A percentile compares a stretch with the other conserved stretches of the same genome.
These are phyloP conservation scores for Pocillopora grandis DNA, from an alignment of 92 coral and sea anemone species.

Conservation along the genomic window DNA sequence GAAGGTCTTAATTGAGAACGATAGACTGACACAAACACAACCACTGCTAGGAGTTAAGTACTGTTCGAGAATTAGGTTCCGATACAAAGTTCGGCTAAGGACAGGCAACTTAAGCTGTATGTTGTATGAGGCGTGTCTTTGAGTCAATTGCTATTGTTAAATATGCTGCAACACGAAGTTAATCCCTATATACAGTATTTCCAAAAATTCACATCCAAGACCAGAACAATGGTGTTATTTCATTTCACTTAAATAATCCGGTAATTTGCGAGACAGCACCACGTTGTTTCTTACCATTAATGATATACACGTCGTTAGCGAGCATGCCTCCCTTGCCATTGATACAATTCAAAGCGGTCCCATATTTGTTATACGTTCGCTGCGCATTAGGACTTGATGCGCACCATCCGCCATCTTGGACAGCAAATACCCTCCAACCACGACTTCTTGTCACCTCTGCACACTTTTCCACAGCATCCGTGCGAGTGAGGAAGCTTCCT, in stretches of 20 bases:
- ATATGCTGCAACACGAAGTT: too few relatives aligned
- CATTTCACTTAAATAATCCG: neutral
- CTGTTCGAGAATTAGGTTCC: too few relatives aligned
- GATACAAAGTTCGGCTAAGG: too few relatives aligned
- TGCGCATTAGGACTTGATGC: constrained; percentile 83
- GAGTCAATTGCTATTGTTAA: too few relatives aligned
- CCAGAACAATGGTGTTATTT: neutral
- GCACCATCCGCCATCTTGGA: constrained; percentile 96
- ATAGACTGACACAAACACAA: too few relatives aligned
- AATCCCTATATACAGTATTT: too few relatives aligned
- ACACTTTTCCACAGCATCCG: constrained; percentile 77
- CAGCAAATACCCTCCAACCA: constrained; percentile 82
- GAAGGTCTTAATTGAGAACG: too few relatives aligned
- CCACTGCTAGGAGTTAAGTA: too few relatives aligned
- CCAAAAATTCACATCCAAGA: too few relatives aligned
- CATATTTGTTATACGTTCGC: constrained; percentile 72
- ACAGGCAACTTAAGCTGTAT: too few relatives aligned
- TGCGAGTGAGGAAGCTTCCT: constrained; percentile 76
- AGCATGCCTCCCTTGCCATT: constrained; percentile 85
- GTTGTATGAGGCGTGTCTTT: too few relatives aligned
- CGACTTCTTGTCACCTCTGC: constrained; percentile 78
- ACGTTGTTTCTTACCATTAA: constrained; percentile 55
- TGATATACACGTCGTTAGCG: constrained; percentile 87
- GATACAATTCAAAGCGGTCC: constrained; percentile 79
- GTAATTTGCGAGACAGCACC: neutral